Percentiles rank a stretch among this genome's conserved stretches.
phyloP scores from a whole-genome alignment of 2,797 vertebrate genomes.

The Eulemur albifrons region DNA sequence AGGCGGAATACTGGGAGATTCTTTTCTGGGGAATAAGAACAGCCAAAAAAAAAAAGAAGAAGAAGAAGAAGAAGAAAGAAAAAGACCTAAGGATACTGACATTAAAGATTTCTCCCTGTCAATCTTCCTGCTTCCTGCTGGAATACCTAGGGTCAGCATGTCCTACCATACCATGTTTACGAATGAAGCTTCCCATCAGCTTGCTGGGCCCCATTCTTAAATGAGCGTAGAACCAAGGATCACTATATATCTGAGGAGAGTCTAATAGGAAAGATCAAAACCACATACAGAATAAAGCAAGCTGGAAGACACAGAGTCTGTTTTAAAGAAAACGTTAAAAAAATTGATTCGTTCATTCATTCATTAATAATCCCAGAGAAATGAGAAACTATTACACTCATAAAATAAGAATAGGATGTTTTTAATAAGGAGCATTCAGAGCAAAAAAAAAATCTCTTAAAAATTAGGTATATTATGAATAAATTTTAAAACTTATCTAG shows the following conservation, averaged over 20 bases:
- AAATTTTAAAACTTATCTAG: neutral
- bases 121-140: neutral
- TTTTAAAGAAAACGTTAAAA: slow-evolving; percentile 17
- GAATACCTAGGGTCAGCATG: neutral
- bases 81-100: neutral
- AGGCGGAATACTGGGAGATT: neutral
- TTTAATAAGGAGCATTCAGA: neutral
- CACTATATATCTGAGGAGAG: neutral
- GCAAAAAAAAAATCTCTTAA: neutral
- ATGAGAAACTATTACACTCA: neutral
- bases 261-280: neutral
- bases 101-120: neutral
- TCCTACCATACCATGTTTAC: neutral
- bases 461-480: neutral
- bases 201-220: neutral
- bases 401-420: slow-evolving; percentile 6
- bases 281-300: neutral
- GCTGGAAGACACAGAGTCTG: neutral
- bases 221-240: neutral
- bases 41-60: neutral
- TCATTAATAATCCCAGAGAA: neutral
- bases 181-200: neutral
- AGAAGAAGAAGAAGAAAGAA: neutral
- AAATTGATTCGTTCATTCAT: neutral
- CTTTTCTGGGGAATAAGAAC: neutral